Conservation (phyloP, 2,888 invertebrate species). For the Hypena proboscidalis region DNA sequence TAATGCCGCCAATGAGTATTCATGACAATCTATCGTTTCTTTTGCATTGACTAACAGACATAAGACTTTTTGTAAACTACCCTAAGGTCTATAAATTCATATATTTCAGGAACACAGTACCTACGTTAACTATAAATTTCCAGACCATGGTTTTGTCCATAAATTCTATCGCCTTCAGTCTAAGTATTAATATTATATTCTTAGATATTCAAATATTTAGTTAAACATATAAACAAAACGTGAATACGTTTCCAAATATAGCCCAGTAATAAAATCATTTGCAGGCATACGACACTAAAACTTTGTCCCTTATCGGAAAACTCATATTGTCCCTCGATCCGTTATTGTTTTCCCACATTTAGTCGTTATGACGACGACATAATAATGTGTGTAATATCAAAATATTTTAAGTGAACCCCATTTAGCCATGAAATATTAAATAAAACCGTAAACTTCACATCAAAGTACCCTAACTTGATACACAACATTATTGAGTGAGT, state of each 20-base stretch:
- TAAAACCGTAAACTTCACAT: neutral
- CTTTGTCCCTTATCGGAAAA: conserved; percentile 8
- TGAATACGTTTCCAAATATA: conserved; percentile 8
- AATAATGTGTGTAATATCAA: conserved; percentile 4
- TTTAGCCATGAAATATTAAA: neutral
- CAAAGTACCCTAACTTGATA: neutral
- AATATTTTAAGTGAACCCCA: conserved; percentile 4
- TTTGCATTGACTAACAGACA: too few species aligned
- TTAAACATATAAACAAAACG: neutral
- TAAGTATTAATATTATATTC: too few species aligned
- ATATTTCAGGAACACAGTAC: too few species aligned
- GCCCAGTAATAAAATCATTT: conserved; percentile 16
- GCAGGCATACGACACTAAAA: conserved; percentile 9
- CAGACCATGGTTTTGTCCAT: too few species aligned
- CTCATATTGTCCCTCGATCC: conserved; percentile 14
- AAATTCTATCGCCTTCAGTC: too few species aligned
- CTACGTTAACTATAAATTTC: too few species aligned
- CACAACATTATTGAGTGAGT: neutral
- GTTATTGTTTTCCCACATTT: conserved; percentile 19
- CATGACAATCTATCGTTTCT: too few species aligned
- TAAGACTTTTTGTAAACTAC: too few species aligned
- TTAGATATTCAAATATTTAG: conserved; percentile 1
- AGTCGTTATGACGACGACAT: neutral
- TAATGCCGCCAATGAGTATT: too few species aligned
- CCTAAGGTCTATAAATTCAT: too few species aligned